These are phyloP conservation scores for Paramormyrops hopkinsi DNA, from an alignment of 2,797 vertebrate species.

Conservation along the genomic window DNA sequence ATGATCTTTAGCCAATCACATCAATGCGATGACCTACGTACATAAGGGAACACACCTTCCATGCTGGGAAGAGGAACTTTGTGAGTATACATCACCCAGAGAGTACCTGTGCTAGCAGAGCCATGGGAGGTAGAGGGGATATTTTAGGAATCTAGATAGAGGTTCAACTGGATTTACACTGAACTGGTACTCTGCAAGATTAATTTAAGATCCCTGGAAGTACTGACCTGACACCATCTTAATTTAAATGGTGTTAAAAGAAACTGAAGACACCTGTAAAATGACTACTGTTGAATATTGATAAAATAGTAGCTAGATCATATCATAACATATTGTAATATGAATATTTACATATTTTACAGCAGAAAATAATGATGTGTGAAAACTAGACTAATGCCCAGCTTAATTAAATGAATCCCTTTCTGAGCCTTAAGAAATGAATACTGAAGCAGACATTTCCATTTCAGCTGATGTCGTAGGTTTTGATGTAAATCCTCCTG, in stretches of 20 bases:
- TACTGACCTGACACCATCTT: not conserved
- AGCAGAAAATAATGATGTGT: not conserved
- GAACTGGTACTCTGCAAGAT: not conserved
- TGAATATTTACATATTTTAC: not conserved
- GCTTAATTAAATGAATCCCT: not conserved
- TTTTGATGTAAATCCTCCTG: not conserved
- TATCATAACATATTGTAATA: not conserved
- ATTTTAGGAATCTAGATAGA: not conserved
- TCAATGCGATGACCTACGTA: not conserved
- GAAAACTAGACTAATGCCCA: constrained; percentile 1
- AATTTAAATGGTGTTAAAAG: not conserved
- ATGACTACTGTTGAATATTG: not conserved
- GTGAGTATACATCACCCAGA: not conserved
- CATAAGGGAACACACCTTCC: not conserved
- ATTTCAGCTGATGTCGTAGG: not conserved
- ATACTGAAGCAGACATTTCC: not conserved
- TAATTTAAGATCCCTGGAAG: not conserved
- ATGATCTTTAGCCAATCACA: not conserved
- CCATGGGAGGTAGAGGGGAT: not conserved
- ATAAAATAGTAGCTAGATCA: not conserved
- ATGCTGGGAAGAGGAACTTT: not conserved
- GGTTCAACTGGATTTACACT: not conserved
- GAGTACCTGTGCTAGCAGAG: not conserved
- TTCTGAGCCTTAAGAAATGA: not conserved
- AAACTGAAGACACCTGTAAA: not conserved